phyloP scores from a whole-genome alignment of 2,797 vertebrate genomes.

The Balearica regulorum region DNA sequence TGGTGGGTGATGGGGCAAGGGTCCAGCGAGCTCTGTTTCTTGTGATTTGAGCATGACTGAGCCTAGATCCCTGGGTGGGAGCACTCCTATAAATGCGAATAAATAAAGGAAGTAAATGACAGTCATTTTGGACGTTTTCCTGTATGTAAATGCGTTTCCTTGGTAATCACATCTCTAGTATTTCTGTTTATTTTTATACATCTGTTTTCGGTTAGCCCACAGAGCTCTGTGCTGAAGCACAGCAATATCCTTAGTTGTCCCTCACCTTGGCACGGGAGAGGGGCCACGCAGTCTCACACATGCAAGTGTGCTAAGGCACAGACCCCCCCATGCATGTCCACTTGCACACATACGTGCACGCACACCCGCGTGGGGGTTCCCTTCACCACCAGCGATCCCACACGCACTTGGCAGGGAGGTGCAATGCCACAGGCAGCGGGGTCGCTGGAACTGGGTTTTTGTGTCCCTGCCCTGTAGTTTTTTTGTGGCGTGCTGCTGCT shows the following conservation, averaged over 20 bases:
- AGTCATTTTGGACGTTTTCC: conserved; percentile 56
- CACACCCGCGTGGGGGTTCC: rapidly evolving
- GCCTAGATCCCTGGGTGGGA: conserved; percentile 11
- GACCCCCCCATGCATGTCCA: rapidly evolving
- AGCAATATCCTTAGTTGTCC: background rate
- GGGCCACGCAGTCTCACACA: background rate
- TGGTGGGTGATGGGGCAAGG: background rate
- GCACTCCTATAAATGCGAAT: conserved; percentile 21
- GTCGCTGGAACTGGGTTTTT: rapidly evolving
- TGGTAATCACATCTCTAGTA: conserved; percentile 64
- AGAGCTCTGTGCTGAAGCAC: background rate
- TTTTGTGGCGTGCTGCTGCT: background rate
- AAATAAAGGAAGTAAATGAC: conserved; percentile 54
- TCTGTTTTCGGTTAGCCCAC: conserved; percentile 42
- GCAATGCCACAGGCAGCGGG: rapidly evolving
- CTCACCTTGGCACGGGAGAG: background rate
- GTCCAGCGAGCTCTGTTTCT: background rate
- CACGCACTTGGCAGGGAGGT: rapidly evolving
- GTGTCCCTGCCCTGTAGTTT: background rate
- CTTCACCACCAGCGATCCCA: rapidly evolving
- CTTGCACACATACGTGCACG: rapidly evolving
- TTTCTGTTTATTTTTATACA: conserved; percentile 64
- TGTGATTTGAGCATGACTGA: background rate
- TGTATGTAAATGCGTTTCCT: conserved; percentile 65
- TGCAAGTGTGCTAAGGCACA: background rate